Conservation (phyloP, 1,140 invertebrate genomes). For the Augochlora pura region DNA sequence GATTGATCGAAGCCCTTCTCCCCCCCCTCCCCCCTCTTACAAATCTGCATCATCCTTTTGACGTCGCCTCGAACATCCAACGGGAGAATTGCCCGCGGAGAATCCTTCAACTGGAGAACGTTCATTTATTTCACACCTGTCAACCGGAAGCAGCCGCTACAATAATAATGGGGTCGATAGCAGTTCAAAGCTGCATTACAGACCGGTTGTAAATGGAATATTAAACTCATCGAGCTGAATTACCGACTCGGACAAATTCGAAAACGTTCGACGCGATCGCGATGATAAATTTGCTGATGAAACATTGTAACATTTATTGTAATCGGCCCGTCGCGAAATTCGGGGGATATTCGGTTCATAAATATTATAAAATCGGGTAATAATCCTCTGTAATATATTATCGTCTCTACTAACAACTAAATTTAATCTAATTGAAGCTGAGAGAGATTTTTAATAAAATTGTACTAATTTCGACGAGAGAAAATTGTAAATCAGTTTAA, state of each 20-base stretch:
- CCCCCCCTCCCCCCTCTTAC: neutral
- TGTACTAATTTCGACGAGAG: too few relatives aligned
- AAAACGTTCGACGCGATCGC: neutral
- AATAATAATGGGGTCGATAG: neutral
- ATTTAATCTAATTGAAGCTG: too few relatives aligned
- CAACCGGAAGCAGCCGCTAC: neutral
- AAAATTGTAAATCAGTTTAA: too few relatives aligned
- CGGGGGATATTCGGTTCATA: too few relatives aligned
- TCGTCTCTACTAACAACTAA: too few relatives aligned
- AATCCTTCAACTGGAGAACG: neutral
- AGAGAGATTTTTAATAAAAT: too few relatives aligned
- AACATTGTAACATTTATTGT: neutral
- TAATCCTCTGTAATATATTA: too few relatives aligned
- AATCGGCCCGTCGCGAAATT: neutral
- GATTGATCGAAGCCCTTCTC: constrained; percentile 4
- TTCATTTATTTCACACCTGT: neutral
- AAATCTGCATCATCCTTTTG: constrained; percentile 9
- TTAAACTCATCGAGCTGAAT: neutral
- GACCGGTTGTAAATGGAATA: neutral
- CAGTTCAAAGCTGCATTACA: neutral
- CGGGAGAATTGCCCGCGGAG: neutral
- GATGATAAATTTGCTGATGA: too few relatives aligned
- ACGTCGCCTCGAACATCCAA: neutral
- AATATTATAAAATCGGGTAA: too few relatives aligned
- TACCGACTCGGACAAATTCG: neutral